These are phyloP conservation scores for Oreochromis spilurus DNA, from an alignment of 2,113 vertebrate genomes.

Conservation along the genomic window DNA sequence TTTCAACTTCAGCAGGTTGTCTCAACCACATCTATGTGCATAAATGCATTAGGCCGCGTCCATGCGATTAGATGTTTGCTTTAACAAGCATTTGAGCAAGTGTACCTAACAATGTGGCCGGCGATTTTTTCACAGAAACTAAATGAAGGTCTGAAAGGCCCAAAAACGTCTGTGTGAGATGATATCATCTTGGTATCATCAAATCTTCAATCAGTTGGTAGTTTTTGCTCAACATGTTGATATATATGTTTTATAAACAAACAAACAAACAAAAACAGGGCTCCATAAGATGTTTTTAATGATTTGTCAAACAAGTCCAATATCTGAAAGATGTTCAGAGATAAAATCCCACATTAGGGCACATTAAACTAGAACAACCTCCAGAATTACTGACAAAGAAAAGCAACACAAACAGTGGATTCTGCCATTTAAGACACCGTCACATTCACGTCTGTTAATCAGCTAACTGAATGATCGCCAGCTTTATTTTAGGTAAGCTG, in stretches of 20 bases:
- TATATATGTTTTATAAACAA: background rate
- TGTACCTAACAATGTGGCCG: background rate
- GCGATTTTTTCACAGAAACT: background rate
- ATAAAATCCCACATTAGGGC: background rate
- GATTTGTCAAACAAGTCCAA: background rate
- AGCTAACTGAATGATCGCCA: background rate
- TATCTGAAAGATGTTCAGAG: background rate
- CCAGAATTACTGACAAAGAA: background rate
- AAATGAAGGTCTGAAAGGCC: background rate
- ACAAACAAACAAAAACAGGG: background rate
- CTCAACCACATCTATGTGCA: background rate
- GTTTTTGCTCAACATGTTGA: background rate
- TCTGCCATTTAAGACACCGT: background rate
- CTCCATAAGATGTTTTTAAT: background rate
- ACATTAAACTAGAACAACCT: background rate
- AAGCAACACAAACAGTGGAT: background rate
- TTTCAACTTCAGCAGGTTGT: background rate
- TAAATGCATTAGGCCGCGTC: accelerated
- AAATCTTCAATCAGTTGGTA: background rate
- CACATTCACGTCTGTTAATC: background rate
- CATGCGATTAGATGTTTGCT: background rate
- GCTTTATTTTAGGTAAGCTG: background rate
- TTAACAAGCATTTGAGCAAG: background rate
- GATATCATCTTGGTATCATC: background rate
- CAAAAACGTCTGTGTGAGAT: background rate